Percentiles rank a stretch among this genome's conserved stretches.
These are phyloP conservation scores for Caenorhabditis wallacei DNA, from an alignment of 2,888 invertebrate genomes.

Conservation along the genomic window DNA sequence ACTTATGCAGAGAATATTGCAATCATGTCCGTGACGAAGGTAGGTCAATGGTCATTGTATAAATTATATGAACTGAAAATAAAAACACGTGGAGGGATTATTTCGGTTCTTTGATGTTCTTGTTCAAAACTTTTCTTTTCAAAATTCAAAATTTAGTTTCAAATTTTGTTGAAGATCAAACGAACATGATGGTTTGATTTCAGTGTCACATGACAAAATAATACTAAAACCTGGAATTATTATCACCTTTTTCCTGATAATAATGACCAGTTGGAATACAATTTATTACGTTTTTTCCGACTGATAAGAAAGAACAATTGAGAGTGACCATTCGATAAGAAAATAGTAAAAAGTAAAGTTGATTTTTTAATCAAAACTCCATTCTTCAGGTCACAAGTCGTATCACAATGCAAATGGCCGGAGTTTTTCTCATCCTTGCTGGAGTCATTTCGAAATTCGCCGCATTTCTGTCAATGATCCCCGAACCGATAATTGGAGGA, in stretches of 20 bases:
- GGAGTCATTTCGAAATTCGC: slow-evolving; percentile 75
- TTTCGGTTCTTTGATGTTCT: background rate
- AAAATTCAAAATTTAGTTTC: too few species aligned
- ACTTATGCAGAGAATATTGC: slow-evolving; percentile 80
- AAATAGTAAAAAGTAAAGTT: background rate
- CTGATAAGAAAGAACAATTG: slow-evolving; percentile 10
- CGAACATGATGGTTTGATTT: slow-evolving; percentile 17
- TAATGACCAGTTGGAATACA: slow-evolving; percentile 19
- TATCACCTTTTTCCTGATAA: background rate
- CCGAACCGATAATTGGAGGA: slow-evolving; percentile 79
- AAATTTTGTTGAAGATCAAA: too few species aligned
- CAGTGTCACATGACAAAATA: background rate
- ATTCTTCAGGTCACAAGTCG: slow-evolving; percentile 74
- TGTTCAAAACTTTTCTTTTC: background rate
- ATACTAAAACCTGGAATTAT: slow-evolving; percentile 23
- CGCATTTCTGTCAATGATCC: slow-evolving; percentile 79
- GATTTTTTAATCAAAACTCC: background rate
- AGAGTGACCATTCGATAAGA: background rate
- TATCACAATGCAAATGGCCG: slow-evolving; percentile 79
- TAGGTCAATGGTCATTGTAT: slow-evolving; percentile 15
- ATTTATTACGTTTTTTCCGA: slow-evolving; percentile 27
- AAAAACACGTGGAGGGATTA: slow-evolving; percentile 11
- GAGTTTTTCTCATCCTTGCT: slow-evolving; percentile 65
- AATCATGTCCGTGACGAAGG: slow-evolving; percentile 76
- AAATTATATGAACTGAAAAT: background rate